A percentile compares a stretch with the other conserved stretches of the same genome.
phyloP scores from a whole-genome alignment of 30 jellyfish, hydroid and myxozoan species.

The Aurelia coerulea region DNA sequence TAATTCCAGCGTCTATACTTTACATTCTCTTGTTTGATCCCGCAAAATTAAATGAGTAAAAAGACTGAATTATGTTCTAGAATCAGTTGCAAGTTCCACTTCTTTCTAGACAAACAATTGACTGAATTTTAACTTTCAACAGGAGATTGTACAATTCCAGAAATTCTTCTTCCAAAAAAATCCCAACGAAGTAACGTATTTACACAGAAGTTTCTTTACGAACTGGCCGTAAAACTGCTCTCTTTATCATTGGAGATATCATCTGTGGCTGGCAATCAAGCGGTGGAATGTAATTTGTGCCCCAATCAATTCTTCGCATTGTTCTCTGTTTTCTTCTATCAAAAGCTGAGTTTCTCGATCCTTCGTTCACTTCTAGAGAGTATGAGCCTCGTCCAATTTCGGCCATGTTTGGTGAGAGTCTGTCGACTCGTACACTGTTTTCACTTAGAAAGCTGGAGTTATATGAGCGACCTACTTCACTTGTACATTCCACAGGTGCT shows the following conservation, averaged over 20 bases:
- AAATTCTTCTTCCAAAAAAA: neutral
- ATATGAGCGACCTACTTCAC: neutral
- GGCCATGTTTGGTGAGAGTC: constrained; percentile 19
- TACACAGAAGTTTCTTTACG: constrained; percentile 46
- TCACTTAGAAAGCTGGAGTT: neutral
- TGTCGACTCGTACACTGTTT: neutral
- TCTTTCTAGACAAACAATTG: too few species aligned
- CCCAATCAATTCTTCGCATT: constrained; percentile 37
- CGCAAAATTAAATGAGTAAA: too few species aligned
- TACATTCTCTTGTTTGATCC: too few species aligned
- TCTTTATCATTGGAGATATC: neutral
- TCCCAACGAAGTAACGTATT: neutral
- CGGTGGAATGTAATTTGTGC: constrained; percentile 40
- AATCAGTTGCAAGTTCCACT: too few species aligned
- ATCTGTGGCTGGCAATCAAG: constrained; percentile 1
- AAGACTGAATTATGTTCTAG: too few species aligned
- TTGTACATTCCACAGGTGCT: neutral
- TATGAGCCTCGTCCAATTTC: neutral
- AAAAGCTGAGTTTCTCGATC: neutral
- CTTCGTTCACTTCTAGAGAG: neutral
- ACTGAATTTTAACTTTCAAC: too few species aligned
- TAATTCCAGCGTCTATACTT: too few species aligned
- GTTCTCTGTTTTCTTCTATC: constrained; percentile 39
- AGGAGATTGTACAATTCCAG: too few species aligned
- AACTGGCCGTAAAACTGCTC: neutral